Percentiles rank a stretch among this genome's conserved stretches.
Evolutionary conservation across 2,797 vertebrate genomes (phyloP).

Genomic region (Danio jaintianensis): DNA sequence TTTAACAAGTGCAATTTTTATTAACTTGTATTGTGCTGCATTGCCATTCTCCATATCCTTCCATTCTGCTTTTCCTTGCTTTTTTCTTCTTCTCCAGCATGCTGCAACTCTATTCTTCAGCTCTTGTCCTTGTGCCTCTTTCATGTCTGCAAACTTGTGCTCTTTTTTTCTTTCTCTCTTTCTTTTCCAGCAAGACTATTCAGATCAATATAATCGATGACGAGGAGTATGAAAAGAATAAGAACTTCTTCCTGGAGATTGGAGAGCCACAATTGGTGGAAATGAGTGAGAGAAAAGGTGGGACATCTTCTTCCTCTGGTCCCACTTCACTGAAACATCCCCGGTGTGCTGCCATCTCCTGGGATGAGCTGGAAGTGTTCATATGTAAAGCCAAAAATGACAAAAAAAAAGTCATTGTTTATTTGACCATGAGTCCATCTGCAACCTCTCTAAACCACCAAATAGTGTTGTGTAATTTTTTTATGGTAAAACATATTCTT

Average conservation of each 20-base stretch:
- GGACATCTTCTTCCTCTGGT: conserved; percentile 69
- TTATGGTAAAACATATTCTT: neutral
- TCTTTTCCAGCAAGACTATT: conserved; percentile 93
- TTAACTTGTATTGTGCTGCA: neutral
- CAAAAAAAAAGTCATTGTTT: neutral
- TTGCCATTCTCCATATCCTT: neutral
- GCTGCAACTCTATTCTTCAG: neutral
- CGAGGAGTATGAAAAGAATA: conserved; percentile 99
- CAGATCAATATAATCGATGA: conserved; percentile 97
- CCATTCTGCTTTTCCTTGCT: neutral
- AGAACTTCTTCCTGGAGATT: conserved; percentile 97
- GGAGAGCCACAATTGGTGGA: conserved; percentile 93
- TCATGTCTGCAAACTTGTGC: conserved; percentile 37
- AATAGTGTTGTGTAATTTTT: neutral
- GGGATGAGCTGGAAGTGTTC: conserved; percentile 18
- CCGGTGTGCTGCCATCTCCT: conserved; percentile 23
- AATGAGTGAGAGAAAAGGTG: conserved; percentile 99
- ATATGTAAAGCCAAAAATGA: neutral
- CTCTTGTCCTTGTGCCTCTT: conserved; percentile 44
- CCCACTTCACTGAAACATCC: conserved; percentile 64
- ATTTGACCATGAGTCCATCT: neutral
- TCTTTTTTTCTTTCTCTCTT: conserved; percentile 49
- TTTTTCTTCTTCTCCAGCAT: conserved; percentile 26
- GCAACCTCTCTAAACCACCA: neutral
- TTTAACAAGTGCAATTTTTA: neutral